Conservation (phyloP, 2,888 invertebrate species). For the Drosophila recens region DNA sequence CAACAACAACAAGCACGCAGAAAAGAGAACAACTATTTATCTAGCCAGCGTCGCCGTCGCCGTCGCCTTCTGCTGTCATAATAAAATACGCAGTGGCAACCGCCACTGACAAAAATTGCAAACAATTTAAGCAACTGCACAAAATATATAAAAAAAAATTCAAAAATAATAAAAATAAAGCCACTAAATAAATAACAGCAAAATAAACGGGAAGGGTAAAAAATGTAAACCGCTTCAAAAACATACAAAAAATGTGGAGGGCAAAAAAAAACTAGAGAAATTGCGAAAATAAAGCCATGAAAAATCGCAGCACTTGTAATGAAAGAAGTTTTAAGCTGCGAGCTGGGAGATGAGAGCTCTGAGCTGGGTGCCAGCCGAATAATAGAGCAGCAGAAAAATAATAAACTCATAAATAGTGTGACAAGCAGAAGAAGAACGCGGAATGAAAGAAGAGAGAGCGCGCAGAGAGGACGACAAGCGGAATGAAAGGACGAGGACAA, state of each 20-base stretch:
- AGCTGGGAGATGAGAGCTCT: slow-evolving; percentile 20
- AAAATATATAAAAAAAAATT: slow-evolving; percentile 9
- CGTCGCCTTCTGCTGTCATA: slow-evolving; percentile 68
- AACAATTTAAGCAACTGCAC: slow-evolving; percentile 72
- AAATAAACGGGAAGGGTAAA: slow-evolving; percentile 53
- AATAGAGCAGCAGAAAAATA: slow-evolving; percentile 70
- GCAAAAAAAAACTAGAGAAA: slow-evolving; percentile 16
- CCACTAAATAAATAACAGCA: slow-evolving; percentile 65
- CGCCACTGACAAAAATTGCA: slow-evolving; percentile 75
- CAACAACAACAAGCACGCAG: slow-evolving; percentile 9
- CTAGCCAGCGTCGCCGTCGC: slow-evolving; percentile 31
- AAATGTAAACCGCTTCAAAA: slow-evolving; percentile 48
- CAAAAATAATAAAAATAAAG: slow-evolving; percentile 37
- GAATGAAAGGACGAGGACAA: slow-evolving; percentile 45
- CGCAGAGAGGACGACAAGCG: slow-evolving; percentile 1
- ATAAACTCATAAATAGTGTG: slow-evolving; percentile 79
- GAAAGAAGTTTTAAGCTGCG: slow-evolving; percentile 77
- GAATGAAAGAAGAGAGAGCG: slow-evolving; percentile 10
- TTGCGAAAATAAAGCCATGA: slow-evolving; percentile 53
- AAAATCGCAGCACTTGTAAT: slow-evolving; percentile 78
- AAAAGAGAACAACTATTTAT: slow-evolving; percentile 66
- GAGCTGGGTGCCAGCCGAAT: slow-evolving; percentile 45
- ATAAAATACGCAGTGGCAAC: slow-evolving; percentile 72
- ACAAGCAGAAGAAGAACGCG: slow-evolving; percentile 55
- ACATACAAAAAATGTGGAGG: slow-evolving; percentile 11